Conservation (phyloP, 2,113 vertebrate genomes). For the Lophotis ruficrista region DNA sequence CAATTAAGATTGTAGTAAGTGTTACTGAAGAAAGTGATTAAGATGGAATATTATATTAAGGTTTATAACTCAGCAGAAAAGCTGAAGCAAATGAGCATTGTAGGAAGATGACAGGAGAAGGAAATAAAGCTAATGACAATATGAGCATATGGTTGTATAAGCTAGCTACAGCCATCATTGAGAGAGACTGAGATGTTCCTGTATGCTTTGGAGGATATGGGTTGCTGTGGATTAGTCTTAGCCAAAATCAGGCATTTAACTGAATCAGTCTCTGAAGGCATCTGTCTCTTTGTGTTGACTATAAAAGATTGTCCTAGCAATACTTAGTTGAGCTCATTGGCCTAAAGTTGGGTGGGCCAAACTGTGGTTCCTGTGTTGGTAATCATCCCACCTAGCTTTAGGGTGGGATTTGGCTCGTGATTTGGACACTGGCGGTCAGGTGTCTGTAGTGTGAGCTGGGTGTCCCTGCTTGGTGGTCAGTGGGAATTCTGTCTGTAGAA, state of each 20-base stretch:
- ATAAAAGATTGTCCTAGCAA: background rate
- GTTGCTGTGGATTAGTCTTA: background rate
- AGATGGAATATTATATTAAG: background rate
- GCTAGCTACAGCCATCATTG: background rate
- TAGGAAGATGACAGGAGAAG: background rate
- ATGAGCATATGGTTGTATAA: background rate
- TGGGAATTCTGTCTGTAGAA: background rate
- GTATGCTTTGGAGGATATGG: background rate
- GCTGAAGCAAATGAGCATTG: background rate
- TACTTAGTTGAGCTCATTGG: background rate
- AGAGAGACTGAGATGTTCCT: background rate
- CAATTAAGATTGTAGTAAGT: background rate
- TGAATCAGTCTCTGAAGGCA: background rate
- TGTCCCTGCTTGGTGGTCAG: fast-evolving
- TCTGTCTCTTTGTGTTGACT: background rate
- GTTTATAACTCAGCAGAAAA: background rate
- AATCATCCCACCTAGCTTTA: background rate
- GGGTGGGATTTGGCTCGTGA: background rate
- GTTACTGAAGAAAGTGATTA: background rate
- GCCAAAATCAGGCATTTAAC: background rate
- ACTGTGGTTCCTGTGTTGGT: background rate
- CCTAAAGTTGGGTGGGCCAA: fast-evolving
- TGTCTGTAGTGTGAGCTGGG: background rate
- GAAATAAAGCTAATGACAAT: background rate
- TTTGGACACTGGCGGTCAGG: background rate